A percentile compares a stretch with the other conserved stretches of the same genome.
phyloP scores from a whole-genome alignment of 2,113 vertebrate species.

The Amphiprion ocellaris region DNA sequence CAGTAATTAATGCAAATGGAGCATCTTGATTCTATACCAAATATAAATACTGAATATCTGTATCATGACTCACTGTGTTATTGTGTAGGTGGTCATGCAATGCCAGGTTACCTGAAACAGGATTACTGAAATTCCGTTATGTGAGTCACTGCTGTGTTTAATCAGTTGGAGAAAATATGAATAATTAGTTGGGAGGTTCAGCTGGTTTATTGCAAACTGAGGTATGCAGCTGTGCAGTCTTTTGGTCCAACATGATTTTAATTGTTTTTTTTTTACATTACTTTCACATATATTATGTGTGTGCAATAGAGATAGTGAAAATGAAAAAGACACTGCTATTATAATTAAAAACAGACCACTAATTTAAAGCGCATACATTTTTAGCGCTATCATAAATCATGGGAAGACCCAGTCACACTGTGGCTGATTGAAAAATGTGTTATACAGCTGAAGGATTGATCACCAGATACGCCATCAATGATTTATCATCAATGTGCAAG shows the following conservation, averaged over 20 bases:
- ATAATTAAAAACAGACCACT: constrained; percentile 16
- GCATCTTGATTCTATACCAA: neutral
- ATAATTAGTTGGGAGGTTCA: neutral
- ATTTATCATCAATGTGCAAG: constrained; percentile 6
- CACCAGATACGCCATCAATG: constrained; percentile 24
- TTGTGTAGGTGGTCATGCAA: constrained; percentile 3
- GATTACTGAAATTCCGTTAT: neutral
- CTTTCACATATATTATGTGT: neutral
- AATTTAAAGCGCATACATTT: constrained; percentile 34
- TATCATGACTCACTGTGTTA: neutral
- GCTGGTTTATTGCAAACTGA: neutral
- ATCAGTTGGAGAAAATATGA: neutral
- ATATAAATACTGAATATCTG: no score
- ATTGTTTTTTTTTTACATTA: neutral
- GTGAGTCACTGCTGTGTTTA: constrained; percentile 14
- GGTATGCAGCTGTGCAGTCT: neutral
- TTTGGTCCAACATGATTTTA: neutral
- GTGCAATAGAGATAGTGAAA: neutral
- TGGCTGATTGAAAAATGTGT: constrained; percentile 37
- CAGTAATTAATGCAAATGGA: neutral
- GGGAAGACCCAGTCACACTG: neutral
- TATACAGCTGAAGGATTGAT: constrained; percentile 32
- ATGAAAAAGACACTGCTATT: constrained; percentile 3
- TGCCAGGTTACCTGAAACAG: constrained; percentile 8
- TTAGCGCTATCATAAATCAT: constrained; percentile 35